Conservation (phyloP, 2,888 invertebrate species). For the Agonopterix arenella region DNA sequence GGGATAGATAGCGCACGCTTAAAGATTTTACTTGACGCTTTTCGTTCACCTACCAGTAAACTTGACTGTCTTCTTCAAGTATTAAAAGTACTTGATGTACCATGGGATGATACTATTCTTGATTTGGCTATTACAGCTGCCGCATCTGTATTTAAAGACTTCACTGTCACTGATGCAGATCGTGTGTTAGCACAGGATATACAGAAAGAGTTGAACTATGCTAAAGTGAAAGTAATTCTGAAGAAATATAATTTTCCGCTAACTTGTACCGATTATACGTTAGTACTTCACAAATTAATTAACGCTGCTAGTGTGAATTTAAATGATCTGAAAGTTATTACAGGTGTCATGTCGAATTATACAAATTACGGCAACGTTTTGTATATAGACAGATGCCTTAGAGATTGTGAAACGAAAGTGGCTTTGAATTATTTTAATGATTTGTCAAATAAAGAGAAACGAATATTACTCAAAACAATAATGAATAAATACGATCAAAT, state of each 20-base stretch:
- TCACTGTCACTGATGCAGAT: constrained; percentile 54
- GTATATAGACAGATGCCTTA: constrained; percentile 57
- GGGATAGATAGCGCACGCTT: constrained; percentile 55
- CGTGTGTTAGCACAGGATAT: constrained; percentile 50
- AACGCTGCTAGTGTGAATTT: constrained; percentile 42
- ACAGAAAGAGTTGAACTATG: constrained; percentile 59
- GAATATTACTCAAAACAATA: constrained; percentile 42
- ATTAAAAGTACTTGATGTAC: constrained; percentile 61
- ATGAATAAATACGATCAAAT: constrained; percentile 61
- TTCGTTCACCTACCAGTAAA: constrained; percentile 49
- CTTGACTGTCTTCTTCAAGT: constrained; percentile 61
- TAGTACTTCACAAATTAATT: constrained; percentile 58
- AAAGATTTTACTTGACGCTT: constrained; percentile 50
- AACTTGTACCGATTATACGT: constrained; percentile 51
- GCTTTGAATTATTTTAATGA: constrained; percentile 53
- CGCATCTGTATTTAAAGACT: constrained; percentile 47
- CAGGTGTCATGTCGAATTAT: constrained; percentile 42
- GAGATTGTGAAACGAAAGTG: constrained; percentile 49
- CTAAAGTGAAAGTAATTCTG: constrained; percentile 61
- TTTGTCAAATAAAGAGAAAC: constrained; percentile 40
- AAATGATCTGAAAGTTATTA: constrained; percentile 52
- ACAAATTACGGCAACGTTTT: constrained; percentile 47
- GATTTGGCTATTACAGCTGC: constrained; percentile 50
- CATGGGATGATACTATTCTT: constrained; percentile 51
- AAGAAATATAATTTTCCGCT: constrained; percentile 67